Percentiles rank a stretch among this genome's conserved stretches.
These are phyloP conservation scores for Kuschelorhynchus macadamiae DNA, from an alignment of 2,888 invertebrate genomes.

Conservation along the genomic window DNA sequence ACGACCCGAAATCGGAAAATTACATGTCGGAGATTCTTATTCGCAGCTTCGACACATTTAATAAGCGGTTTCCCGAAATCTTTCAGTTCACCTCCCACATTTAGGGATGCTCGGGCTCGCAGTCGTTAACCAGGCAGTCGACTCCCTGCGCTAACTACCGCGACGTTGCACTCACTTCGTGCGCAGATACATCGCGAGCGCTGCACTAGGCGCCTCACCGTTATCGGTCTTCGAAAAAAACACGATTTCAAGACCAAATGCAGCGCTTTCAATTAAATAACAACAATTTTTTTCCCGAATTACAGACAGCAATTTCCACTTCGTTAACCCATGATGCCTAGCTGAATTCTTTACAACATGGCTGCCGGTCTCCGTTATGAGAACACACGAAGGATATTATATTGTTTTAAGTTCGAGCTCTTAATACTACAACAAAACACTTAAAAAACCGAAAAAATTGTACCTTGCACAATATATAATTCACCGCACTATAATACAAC, in stretches of 20 bases:
- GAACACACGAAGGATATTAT: conserved; percentile 62
- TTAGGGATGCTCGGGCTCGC: conserved; percentile 66
- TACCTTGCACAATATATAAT: conserved; percentile 23
- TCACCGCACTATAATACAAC: conserved; percentile 19
- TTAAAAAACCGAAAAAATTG: conserved; percentile 26
- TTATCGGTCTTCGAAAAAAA: conserved; percentile 58
- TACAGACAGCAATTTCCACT: conserved; percentile 32
- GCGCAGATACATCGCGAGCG: conserved; percentile 69
- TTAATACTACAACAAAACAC: conserved; percentile 17
- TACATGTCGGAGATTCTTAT: conserved; percentile 31
- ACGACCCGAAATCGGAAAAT: conserved; percentile 5
- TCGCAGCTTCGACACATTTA: conserved; percentile 19
- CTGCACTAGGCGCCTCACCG: conserved; percentile 63
- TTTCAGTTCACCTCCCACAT: conserved; percentile 65
- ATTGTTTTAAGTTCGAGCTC: conserved; percentile 21
- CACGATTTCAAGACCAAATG: conserved; percentile 52
- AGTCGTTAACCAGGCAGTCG: conserved; percentile 61
- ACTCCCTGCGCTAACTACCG: conserved; percentile 69
- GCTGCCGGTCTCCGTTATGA: conserved; percentile 69
- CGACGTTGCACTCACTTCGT: conserved; percentile 69
- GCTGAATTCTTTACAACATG: conserved; percentile 68
- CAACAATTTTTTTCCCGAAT: conserved; percentile 4
- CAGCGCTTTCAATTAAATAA: conserved; percentile 37
- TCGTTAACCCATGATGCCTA: conserved; percentile 69
- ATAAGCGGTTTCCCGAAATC: conserved; percentile 28